Base-by-base conservation (phyloP, 2,797 vertebrate species). In the Sandelia bainsii region DNA sequence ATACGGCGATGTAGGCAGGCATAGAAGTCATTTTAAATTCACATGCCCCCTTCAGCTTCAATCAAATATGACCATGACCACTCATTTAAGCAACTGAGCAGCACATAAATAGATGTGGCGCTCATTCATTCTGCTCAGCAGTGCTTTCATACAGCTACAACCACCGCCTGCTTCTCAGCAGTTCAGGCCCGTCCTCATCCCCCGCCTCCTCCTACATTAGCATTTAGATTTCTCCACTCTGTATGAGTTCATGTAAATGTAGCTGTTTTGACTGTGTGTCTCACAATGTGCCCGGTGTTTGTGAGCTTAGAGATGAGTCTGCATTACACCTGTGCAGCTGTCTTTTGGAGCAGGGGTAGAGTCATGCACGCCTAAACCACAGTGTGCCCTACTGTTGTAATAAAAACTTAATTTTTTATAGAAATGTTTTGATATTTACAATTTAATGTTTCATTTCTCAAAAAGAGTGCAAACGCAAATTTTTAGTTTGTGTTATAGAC, bases 151-250 rank as follows among this genome's bases (percentile, higher is more conserved):
- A 25, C 75, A 22, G 62, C 67, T 56, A 19, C n/a, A 56, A 44
- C 27, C 23, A 3, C 40, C 25, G 14, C 17, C 61, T 60, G 61
- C 29, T 25, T 58, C 60, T 46, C 60, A 49, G 59, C 32, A 19
- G 20, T 70, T 63, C 22, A 49, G 19, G 51, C 62, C 25, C 23
- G 39, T 34, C 23, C 40, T 52, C 25, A 19, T 19, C 68, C 65
- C 20, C 48, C 12, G 6, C 54, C 27, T 25, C 48, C 49, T 42
- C 25, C 49, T n/a, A 50, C 62, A 79, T 83, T 77, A 79, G 70
- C 68, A 62, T 83, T 81, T 79, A 77, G 54, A 83, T 81, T 81
- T 44, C 54, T 63, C 54, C 42, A 59, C 81, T 72, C 66, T 72
- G 64, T 14, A 37, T 39, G 53, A 61, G 39, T 58, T 39, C 40